Evolutionary conservation across 2,797 vertebrate species (phyloP).

Genomic region (Acanthopagrus latus): DNA sequence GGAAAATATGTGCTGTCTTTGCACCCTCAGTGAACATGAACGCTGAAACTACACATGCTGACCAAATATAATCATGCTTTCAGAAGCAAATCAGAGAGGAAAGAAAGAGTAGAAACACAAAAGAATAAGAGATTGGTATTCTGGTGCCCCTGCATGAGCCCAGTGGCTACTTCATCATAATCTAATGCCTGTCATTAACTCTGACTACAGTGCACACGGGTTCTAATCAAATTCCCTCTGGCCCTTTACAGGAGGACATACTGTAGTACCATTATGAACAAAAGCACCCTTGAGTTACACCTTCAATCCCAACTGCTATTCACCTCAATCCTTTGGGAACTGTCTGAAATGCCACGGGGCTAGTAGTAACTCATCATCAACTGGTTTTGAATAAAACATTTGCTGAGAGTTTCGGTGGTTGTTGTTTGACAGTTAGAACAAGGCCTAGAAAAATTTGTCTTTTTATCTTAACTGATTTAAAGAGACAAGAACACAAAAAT

Average conservation of each 20-base stretch:
- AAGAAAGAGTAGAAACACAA: not conserved
- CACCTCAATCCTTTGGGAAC: constrained; percentile 38
- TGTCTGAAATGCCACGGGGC: constrained; percentile 24
- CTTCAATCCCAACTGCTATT: constrained; percentile 17
- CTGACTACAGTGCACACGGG: constrained; percentile 16
- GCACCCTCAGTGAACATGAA: too few species aligned
- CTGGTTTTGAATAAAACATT: constrained; percentile 56
- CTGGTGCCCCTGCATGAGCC: not conserved
- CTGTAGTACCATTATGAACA: not conserved
- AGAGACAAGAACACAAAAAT: not conserved
- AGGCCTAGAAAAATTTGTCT: not conserved
- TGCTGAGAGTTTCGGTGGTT: constrained; percentile 9
- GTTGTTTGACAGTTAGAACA: constrained; percentile 2
- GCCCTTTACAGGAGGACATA: constrained; percentile 1
- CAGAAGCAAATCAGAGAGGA: not conserved
- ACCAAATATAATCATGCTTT: too few species aligned
- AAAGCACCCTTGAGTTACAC: constrained; percentile 21
- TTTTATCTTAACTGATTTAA: not conserved
- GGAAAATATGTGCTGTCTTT: too few species aligned
- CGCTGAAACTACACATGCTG: too few species aligned
- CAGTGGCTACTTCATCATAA: constrained; percentile 39
- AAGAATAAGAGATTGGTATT: not conserved
- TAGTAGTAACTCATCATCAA: constrained; percentile 18
- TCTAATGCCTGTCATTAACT: constrained; percentile 29
- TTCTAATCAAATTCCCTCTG: constrained; percentile 28